Evolutionary conservation across 1,140 invertebrate species (phyloP), one percentile per base, ranked within the genome.

Genomic region (Chrysomallon squamiferum): DNA sequence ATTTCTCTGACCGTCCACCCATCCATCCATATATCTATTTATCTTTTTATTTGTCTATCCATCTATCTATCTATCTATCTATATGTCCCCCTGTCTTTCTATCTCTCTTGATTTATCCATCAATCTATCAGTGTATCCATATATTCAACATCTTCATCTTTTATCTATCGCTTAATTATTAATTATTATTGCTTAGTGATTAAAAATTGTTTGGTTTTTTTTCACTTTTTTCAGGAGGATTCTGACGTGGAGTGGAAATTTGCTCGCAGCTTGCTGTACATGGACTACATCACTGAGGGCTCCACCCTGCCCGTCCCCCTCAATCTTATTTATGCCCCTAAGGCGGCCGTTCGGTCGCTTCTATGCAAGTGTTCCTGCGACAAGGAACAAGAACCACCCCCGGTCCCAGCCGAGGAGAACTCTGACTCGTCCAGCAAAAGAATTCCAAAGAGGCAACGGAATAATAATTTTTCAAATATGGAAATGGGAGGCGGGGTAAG

Each of bases 171-270:
- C n/a, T n/a, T n/a, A n/a, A n/a, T n/a, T n/a, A n/a, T n/a, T n/a
- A n/a, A n/a, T n/a, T n/a, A n/a, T n/a, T n/a, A n/a, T n/a, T n/a
- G n/a, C n/a, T n/a, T n/a, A n/a, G n/a, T n/a, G n/a, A n/a, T n/a
- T n/a, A n/a, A n/a, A n/a, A n/a, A n/a, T n/a, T n/a, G n/a, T n/a
- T n/a, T n/a, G n/a, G n/a, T n/a, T n/a, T n/a, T n/a, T n/a, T n/a
- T n/a, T n/a, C n/a, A n/a, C n/a, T n/a, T n/a, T n/a, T 79, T 82
- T 33, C 70, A 94, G 92, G 92, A 94, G 90, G 87, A 93, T 72
- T 90, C 93, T 11, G 94, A 96, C 75, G 90, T 89, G 0, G 94
- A 96, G 86, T 96, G 94, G 94, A 96, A 96, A 83, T 96, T 95
- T 76, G 93, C 94, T 2, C 86, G 94, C 13, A 93, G 92, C 63